Conservation (phyloP, 2,888 invertebrate species). For the Acrobasis suavella region DNA sequence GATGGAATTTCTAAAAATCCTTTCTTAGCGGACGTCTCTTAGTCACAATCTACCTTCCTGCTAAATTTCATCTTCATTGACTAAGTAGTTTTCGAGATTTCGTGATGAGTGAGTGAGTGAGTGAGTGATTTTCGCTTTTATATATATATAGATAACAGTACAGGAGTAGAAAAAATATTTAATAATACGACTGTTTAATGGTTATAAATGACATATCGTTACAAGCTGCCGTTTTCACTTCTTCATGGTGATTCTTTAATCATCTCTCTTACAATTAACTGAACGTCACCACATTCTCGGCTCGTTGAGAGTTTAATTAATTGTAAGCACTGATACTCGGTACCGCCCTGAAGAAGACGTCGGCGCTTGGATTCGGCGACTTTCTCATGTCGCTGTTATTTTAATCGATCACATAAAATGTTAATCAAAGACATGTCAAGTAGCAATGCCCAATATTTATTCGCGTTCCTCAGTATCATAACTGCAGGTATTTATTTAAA, state of each 20-base stretch:
- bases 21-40: no score
- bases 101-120: no score
- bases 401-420: slow-evolving; percentile 60
- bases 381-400: slow-evolving; percentile 58
- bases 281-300: slow-evolving; percentile 36
- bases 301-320: slow-evolving; percentile 43
- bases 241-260: neutral
- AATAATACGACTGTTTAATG: no score
- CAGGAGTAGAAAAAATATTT: no score
- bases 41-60: no score
- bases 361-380: slow-evolving; percentile 43
- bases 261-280: slow-evolving; percentile 32
- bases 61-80: no score
- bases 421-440: slow-evolving; percentile 55
- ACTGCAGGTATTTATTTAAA: slow-evolving; percentile 63
- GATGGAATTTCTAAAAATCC: no score
- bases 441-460: slow-evolving; percentile 63
- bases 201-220: neutral
- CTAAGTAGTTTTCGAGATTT: no score
- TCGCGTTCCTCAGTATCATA: slow-evolving; percentile 54
- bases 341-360: slow-evolving; percentile 45
- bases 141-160: no score
- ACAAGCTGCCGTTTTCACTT: neutral
- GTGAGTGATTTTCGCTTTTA: no score
- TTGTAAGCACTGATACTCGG: slow-evolving; percentile 39